Evolutionary conservation across 2,888 invertebrate species (phyloP), one percentile per base, ranked within the genome.

Genomic region (Spisula subtruncata): DNA sequence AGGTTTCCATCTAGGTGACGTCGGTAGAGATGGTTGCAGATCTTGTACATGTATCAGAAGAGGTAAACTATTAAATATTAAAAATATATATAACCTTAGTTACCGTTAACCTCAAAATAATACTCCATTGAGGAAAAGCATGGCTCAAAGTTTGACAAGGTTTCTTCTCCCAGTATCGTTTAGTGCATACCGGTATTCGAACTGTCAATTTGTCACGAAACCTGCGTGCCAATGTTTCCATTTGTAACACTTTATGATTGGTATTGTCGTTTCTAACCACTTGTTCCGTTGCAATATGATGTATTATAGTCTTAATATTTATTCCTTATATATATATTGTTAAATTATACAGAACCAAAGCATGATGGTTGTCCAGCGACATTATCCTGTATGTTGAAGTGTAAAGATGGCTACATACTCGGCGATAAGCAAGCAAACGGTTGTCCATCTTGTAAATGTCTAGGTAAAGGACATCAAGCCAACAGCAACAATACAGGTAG

Each of bases 311-410:
- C n/a, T 41, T 32, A 20, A 14, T 20, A 54, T 83, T 79, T 80
- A 41, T 25, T 75, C 51, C n/a, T n/a, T n/a, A n/a, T n/a, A n/a
- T n/a, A n/a, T n/a, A n/a, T n/a, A n/a, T n/a, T n/a, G 60, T 83
- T 83, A 56, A n/a, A 56, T 20, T 56, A 18, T 18, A 80, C 91
- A 80, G 89, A 90, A 2, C 89, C 90, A 18, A 88, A 85, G 32
- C 88, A 88, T 4, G 84, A 46, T 8, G 85, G 83, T n/a, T 93
- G 93, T 35, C 89, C 84, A 6, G 89, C 88, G 18, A 88, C 92
- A n/a, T 46, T 93, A 54, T 75, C 87, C 2, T 93, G 93, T 20
- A 93, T 93, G 93, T 82, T 93, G 25, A 89, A 89, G 56, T 93
- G 92, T 82, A 92, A 88, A 83, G 88, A 92, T 66, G 93, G 93